Evolutionary conservation across 2,888 invertebrate genomes (phyloP).

Genomic region (Tenodera sinensis): DNA sequence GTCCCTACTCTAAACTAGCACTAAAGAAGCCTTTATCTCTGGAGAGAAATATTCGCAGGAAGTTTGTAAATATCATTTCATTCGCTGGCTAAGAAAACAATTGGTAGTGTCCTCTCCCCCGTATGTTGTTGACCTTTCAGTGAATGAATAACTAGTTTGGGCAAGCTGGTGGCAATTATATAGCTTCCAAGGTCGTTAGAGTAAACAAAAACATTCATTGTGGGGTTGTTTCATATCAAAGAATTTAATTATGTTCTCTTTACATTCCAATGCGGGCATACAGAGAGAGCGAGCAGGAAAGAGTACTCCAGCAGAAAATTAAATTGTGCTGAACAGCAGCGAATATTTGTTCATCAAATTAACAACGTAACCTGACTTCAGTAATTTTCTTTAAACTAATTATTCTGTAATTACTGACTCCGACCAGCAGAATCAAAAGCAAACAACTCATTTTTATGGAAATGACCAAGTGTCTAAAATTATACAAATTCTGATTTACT

Average conservation of each 20-base stretch:
- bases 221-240: not conserved
- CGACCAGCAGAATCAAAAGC: not conserved
- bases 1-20: too few relatives aligned
- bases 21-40: too few relatives aligned
- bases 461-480: too few relatives aligned
- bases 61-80: too few relatives aligned
- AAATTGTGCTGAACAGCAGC: not conserved
- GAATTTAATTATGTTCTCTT: not conserved
- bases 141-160: not conserved
- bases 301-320: not conserved
- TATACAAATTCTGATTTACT: too few relatives aligned
- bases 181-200: not conserved
- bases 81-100: too few relatives aligned
- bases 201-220: not conserved
- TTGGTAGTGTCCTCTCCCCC: too few relatives aligned
- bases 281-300: not conserved
- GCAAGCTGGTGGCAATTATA: not conserved
- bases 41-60: too few relatives aligned
- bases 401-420: not conserved
- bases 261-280: not conserved
- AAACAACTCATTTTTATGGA: too few relatives aligned
- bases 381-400: not conserved
- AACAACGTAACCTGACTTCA: not conserved
- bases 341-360: not conserved
- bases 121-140: not conserved